These are phyloP conservation scores for Cryptotis parvus DNA, from an alignment of 2,113 vertebrate species.

Conservation along the genomic window DNA sequence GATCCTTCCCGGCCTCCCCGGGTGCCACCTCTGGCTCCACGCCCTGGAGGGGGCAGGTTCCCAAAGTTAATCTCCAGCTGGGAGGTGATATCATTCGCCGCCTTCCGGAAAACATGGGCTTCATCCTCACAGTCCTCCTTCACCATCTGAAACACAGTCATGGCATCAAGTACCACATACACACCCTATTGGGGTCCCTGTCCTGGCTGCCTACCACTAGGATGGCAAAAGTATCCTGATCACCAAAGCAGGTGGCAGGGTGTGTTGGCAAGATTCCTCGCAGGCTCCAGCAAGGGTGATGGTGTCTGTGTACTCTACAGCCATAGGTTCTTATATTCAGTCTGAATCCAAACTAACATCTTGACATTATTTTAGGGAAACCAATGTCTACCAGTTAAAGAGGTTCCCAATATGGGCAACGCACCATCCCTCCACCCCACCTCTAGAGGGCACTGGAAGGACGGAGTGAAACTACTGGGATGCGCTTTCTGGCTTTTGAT, in stretches of 20 bases:
- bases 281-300: neutral
- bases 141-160: constrained; percentile 81
- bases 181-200: too few species aligned
- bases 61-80: constrained; percentile 97
- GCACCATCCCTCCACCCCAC: too few species aligned
- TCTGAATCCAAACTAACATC: neutral
- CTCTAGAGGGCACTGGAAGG: too few species aligned
- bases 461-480: too few species aligned
- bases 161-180: neutral
- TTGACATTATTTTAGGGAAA: neutral
- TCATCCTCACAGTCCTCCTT: constrained; percentile 88
- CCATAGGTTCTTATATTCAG: too few species aligned
- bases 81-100: constrained; percentile 96
- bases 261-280: too few species aligned
- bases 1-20: constrained; percentile 86
- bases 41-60: constrained; percentile 90
- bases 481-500: too few species aligned
- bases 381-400: neutral
- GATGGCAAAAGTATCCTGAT: too few species aligned
- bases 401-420: neutral
- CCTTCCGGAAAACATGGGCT: constrained; percentile 88
- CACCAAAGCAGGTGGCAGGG: too few species aligned
- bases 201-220: too few species aligned
- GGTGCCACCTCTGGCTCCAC: constrained; percentile 89
- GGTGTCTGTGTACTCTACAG: too few species aligned